These are phyloP conservation scores for Axis porcinus DNA, from an alignment of 2,113 vertebrate species.

Conservation along the genomic window DNA sequence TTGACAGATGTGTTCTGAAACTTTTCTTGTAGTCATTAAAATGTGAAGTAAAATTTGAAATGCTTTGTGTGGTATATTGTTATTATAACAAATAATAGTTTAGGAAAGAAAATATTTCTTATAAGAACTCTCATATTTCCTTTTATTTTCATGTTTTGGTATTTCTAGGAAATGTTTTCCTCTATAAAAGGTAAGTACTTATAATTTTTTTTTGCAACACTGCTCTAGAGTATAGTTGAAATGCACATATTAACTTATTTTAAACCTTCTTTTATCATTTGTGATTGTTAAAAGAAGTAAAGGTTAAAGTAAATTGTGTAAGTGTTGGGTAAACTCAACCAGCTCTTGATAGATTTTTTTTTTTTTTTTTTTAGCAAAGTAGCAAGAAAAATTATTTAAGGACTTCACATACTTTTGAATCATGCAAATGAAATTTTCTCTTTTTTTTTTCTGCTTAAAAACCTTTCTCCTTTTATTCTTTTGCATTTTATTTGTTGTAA, in stretches of 20 bases:
- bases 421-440: not conserved
- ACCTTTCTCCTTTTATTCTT: not conserved
- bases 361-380: not conserved
- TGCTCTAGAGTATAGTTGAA: not conserved
- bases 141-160: slow-evolving; percentile 59
- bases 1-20: slow-evolving; percentile 74
- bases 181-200: not conserved
- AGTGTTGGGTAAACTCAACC: not conserved
- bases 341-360: not conserved
- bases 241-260: not conserved
- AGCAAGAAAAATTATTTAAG: not conserved
- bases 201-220: slow-evolving; percentile 20
- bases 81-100: slow-evolving; percentile 60
- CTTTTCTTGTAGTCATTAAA: slow-evolving; percentile 71
- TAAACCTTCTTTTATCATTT: not conserved
- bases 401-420: not conserved
- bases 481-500: not conserved
- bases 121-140: slow-evolving; percentile 50
- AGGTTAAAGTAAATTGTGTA: not conserved
- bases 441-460: not conserved
- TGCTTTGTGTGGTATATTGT: slow-evolving; percentile 49
- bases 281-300: not conserved
- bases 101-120: slow-evolving; percentile 66
- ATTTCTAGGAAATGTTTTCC: slow-evolving; percentile 56
- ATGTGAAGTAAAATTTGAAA: slow-evolving; percentile 62